Evolutionary conservation across 2,113 vertebrate genomes (phyloP).

Genomic region (Chamaetylas fuelleborni): DNA sequence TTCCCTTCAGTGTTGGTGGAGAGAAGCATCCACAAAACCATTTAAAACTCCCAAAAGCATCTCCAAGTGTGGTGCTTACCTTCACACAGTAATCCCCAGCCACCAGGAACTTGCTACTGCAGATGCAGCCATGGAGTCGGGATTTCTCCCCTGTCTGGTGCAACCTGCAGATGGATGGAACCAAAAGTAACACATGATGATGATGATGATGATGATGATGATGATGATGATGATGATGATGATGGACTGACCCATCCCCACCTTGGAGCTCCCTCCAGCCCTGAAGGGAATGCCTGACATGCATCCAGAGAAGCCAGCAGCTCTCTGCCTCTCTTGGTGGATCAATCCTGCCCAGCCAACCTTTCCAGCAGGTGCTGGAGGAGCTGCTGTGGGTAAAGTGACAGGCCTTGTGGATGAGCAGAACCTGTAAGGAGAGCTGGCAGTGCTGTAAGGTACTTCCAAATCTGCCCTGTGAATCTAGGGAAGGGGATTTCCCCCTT

Average conservation of each 20-base stretch:
- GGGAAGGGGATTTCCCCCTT: background rate
- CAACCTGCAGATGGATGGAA: slow-evolving; percentile 66
- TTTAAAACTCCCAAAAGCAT: background rate
- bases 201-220: background rate
- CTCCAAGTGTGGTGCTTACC: slow-evolving; percentile 57
- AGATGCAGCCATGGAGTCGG: slow-evolving; percentile 82
- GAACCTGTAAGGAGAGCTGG: background rate
- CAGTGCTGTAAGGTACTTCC: background rate
- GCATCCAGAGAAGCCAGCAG: background rate
- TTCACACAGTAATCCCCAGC: slow-evolving; percentile 81
- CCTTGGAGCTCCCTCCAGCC: fast-evolving
- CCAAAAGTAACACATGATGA: background rate
- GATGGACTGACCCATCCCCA: background rate
- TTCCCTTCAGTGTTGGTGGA: background rate
- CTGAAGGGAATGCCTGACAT: background rate
- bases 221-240: background rate
- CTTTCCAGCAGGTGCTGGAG: background rate
- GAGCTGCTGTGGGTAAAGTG: background rate
- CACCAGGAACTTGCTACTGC: slow-evolving; percentile 85
- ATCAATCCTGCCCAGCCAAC: background rate
- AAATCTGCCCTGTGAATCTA: background rate
- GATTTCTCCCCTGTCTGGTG: slow-evolving; percentile 79
- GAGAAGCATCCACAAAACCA: background rate
- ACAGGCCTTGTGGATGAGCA: fast-evolving
- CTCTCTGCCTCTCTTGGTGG: background rate